Percentiles rank a stretch among this genome's conserved stretches.
These are phyloP conservation scores for Xenopus borealis DNA, from an alignment of 2,113 vertebrate species.

Conservation along the genomic window DNA sequence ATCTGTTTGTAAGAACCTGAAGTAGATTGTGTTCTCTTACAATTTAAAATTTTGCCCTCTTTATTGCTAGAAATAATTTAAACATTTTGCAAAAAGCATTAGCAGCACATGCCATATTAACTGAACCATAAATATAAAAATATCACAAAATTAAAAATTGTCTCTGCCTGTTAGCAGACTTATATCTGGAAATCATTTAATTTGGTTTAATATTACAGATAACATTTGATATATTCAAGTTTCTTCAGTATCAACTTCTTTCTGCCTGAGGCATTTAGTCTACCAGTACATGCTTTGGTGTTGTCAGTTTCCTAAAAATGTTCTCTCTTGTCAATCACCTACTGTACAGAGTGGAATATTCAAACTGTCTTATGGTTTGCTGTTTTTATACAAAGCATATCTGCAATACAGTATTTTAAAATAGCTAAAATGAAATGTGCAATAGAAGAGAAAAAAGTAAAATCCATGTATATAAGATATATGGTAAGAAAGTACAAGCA, in stretches of 20 bases:
- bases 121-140: too few relatives aligned
- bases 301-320: slow-evolving; percentile 33
- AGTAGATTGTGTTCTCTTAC: too few relatives aligned
- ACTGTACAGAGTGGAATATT: slow-evolving; percentile 5
- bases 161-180: neutral
- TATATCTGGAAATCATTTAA: neutral
- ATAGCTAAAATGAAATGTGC: too few relatives aligned
- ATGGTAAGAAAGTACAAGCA: too few relatives aligned
- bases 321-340: slow-evolving; percentile 28
- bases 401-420: neutral
- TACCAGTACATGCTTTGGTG: slow-evolving; percentile 13
- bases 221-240: slow-evolving; percentile 17
- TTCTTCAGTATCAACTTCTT: slow-evolving; percentile 25
- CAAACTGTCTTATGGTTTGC: slow-evolving; percentile 6
- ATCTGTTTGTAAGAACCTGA: too few relatives aligned
- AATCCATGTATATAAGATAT: too few relatives aligned
- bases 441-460: too few relatives aligned
- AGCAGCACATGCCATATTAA: too few relatives aligned
- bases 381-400: slow-evolving; percentile 9
- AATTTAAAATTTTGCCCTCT: too few relatives aligned
- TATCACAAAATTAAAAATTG: too few relatives aligned
- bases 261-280: slow-evolving; percentile 24
- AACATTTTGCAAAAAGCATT: too few relatives aligned
- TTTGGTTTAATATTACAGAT: neutral
- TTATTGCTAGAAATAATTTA: too few relatives aligned